phyloP scores from a whole-genome alignment of 2,797 vertebrate species.

The Onychomys arenicola region DNA sequence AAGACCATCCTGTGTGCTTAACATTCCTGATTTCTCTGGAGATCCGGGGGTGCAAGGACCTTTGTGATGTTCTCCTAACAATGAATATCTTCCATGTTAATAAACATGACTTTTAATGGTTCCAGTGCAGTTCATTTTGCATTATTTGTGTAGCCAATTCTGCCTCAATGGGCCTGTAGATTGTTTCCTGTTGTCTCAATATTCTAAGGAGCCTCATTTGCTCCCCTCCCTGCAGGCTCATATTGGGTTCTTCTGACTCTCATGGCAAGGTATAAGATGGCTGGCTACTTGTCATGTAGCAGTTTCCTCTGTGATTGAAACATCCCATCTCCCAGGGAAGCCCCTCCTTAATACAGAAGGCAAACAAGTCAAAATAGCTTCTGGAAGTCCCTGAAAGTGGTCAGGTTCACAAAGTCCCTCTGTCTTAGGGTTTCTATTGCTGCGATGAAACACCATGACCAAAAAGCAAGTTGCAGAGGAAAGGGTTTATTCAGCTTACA shows the following conservation, averaged over 20 bases:
- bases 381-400: background rate
- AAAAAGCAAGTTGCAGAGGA: background rate
- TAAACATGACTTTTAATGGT: too few species aligned
- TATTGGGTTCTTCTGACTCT: rapidly evolving
- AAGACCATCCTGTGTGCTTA: background rate
- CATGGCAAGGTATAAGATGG: background rate
- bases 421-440: background rate
- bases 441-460: background rate
- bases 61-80: background rate
- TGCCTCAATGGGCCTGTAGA: background rate
- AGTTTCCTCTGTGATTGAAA: background rate
- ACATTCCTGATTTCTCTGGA: background rate
- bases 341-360: background rate
- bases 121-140: background rate
- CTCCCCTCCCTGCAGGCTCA: rapidly evolving
- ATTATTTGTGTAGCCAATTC: background rate
- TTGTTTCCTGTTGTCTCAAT: background rate
- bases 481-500: background rate
- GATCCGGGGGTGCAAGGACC: background rate
- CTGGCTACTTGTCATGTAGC: background rate
- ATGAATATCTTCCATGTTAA: background rate
- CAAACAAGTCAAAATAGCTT: background rate
- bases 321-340: background rate
- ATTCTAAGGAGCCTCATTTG: background rate
- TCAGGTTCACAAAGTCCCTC: background rate